A percentile compares a stretch with the other conserved stretches of the same genome.
phyloP scores from a whole-genome alignment of 37 sponge, comb jelly and placozoan genomes.

The Cliona cf. orientalis region DNA sequence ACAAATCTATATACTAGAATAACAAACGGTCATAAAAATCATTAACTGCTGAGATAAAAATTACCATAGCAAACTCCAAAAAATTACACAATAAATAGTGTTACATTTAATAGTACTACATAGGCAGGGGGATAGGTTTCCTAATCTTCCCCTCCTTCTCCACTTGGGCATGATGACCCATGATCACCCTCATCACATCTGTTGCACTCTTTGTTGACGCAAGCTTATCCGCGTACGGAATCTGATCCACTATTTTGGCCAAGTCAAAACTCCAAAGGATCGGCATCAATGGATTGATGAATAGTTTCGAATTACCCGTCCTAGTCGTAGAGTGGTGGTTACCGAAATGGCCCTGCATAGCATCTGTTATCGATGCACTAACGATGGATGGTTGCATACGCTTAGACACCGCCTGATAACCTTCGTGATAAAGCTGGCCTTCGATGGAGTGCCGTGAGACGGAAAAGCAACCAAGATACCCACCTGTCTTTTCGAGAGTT shows the following conservation, averaged over 20 bases:
- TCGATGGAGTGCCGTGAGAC: conserved; percentile 62
- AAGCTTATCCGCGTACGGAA: conserved; percentile 52
- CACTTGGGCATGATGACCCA: conserved; percentile 15
- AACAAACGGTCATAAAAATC: too few species aligned
- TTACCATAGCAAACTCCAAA: too few species aligned
- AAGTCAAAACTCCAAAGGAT: conserved; percentile 75
- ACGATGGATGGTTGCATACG: conserved; percentile 78
- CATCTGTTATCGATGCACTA: conserved; percentile 68
- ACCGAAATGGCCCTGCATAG: conserved; percentile 74
- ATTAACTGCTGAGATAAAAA: too few species aligned
- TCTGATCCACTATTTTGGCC: conserved; percentile 32
- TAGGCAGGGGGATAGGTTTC: conserved; percentile 53
- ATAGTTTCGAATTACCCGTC: conserved; percentile 63
- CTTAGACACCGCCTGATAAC: conserved; percentile 53
- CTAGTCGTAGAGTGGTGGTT: conserved; percentile 59
- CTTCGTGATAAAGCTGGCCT: conserved; percentile 58
- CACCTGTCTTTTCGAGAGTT: conserved; percentile 48
- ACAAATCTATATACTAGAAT: too few species aligned
- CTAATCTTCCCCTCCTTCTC: conserved; percentile 19
- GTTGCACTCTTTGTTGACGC: conserved; percentile 4
- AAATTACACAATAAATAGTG: background rate
- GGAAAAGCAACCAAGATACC: conserved; percentile 66
- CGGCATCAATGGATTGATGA: conserved; percentile 81
- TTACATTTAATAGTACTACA: conserved; percentile 13
- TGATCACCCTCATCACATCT: conserved; percentile 45